Base-by-base conservation (phyloP, 2,888 invertebrate species). In the Gortyna flavago region DNA sequence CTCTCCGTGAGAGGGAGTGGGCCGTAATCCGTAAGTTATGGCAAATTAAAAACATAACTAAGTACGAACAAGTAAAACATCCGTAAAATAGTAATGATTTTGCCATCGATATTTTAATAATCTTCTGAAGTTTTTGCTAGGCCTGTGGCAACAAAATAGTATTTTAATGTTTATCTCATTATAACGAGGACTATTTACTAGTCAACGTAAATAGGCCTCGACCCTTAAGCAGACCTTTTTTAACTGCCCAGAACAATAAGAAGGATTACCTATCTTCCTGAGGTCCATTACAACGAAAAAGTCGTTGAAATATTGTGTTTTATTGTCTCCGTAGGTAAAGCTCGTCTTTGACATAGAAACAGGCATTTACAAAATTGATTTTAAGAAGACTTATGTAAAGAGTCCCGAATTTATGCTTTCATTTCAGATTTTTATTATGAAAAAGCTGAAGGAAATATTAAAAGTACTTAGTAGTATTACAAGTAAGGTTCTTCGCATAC, bases 301-400 rank as follows among this genome's bases (percentile, higher is more conserved):
- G 29, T 35, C 29, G 25, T 65, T 25, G 62, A 70, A 85, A 77
- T 77, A 48, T 68, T 72, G 61, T 71, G 61, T 71, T 82, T 83
- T 83, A 77, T 77, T 77, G 86, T 72, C 72, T 72, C 18, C 21
- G n/a, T 54, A 65, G 65, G 62, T 48, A 83, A 77, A 77, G 78
- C 51, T 69, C 59, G 7, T 41, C 38, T 77, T 77, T 83, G 84
- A 77, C 72, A 77, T 62, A 25, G 35, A 69, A 70, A 72, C 35
- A 61, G 72, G 77, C 86, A 86, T 83, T 83, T 83, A 83, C 54
- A 69, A 83, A 83, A 86, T 86, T 77, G 68, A 86, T 86, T 83
- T 77, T 77, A 77, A 77, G 84, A 61, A 65, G 57, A 72, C 57
- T 66, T 59, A 54, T 62, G 65, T 61, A 68, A 48, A 66, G 21